A percentile compares a stretch with the other conserved stretches of the same genome.
Conservation (phyloP, 1,140 invertebrate genomes). For the Bombus polaris region DNA sequence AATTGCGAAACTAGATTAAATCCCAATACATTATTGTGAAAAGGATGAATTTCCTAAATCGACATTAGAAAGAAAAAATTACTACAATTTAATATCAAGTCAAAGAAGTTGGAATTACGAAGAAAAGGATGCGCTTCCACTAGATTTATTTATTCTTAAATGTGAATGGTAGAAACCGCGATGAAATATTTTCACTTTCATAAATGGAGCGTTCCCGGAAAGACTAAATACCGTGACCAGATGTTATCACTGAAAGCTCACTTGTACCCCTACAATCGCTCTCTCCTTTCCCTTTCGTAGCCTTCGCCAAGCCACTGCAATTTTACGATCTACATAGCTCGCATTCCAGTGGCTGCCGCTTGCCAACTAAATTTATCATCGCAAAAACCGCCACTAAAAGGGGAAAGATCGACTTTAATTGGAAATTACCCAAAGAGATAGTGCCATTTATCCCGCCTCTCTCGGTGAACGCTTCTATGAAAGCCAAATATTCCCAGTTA, state of each 20-base stretch:
- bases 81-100: background rate
- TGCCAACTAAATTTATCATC: constrained; percentile 27
- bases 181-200: constrained; percentile 12
- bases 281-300: background rate
- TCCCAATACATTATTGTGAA: background rate
- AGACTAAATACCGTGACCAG: background rate
- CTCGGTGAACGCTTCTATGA: too few species aligned
- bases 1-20: background rate
- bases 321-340: constrained; percentile 28
- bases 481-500: too few species aligned
- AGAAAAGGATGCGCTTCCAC: background rate
- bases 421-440: background rate
- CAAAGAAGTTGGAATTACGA: background rate
- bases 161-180: too few species aligned
- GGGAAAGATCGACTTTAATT: constrained; percentile 9
- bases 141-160: background rate
- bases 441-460: background rate
- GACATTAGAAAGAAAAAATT: background rate
- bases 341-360: background rate
- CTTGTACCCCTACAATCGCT: background rate
- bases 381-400: background rate
- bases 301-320: background rate
- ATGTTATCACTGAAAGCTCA: constrained; percentile 31
- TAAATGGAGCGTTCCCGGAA: background rate
- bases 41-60: background rate